phyloP scores from a whole-genome alignment of 1,140 invertebrate genomes.

The Trichoplusia ni region DNA sequence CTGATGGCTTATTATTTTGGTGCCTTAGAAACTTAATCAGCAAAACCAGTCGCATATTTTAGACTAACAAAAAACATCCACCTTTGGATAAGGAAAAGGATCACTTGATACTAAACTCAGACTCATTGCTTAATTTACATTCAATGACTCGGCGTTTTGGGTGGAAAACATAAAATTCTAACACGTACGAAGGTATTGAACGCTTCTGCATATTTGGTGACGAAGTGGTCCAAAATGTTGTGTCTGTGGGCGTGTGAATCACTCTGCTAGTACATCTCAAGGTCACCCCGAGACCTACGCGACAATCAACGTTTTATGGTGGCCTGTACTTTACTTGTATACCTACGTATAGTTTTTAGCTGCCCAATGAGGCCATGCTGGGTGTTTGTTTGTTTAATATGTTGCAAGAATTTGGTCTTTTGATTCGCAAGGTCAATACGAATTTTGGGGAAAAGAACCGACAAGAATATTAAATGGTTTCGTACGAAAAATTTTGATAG shows the following conservation, averaged over 20 bases:
- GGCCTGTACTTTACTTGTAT: slow-evolving; percentile 12
- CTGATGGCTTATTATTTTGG: too few relatives aligned
- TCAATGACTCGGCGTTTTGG: neutral
- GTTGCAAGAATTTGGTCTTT: neutral
- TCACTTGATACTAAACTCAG: neutral
- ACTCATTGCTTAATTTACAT: neutral
- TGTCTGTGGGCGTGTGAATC: slow-evolving; percentile 37
- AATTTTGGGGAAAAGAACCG: too few relatives aligned
- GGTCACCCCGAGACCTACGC: slow-evolving; percentile 39
- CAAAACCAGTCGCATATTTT: too few relatives aligned
- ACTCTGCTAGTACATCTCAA: slow-evolving; percentile 31
- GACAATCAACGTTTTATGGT: slow-evolving; percentile 37
- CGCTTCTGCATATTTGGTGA: slow-evolving; percentile 15
- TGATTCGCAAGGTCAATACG: too few relatives aligned
- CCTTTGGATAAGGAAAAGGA: neutral
- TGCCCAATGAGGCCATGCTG: slow-evolving; percentile 26
- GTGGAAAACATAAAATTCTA: slow-evolving; percentile 3
- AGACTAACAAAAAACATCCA: neutral
- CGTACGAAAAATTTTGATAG: too few relatives aligned
- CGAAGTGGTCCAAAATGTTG: neutral
- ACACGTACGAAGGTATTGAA: slow-evolving; percentile 1
- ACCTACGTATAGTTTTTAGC: slow-evolving; percentile 38
- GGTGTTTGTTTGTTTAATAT: slow-evolving; percentile 1
- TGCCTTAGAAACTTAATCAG: too few relatives aligned
- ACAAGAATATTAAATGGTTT: too few relatives aligned